Conservation (phyloP, 2,888 invertebrate species). For the Lypha dubia region DNA sequence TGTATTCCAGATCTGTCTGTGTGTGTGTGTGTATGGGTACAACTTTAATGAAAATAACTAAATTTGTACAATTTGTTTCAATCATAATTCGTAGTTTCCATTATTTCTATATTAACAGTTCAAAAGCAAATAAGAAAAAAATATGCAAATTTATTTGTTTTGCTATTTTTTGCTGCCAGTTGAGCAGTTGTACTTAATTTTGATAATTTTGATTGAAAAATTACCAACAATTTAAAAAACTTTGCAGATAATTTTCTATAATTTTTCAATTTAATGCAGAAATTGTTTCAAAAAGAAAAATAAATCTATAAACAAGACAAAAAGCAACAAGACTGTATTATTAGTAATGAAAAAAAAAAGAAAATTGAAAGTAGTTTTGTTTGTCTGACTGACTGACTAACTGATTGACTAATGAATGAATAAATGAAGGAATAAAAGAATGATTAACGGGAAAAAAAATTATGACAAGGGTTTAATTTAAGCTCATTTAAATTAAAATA, state of each 20-base stretch:
- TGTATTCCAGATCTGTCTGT: neutral
- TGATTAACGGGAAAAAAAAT: neutral
- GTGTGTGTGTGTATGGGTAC: too few species aligned
- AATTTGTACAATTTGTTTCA: constrained; percentile 42
- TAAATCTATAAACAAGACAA: constrained; percentile 34
- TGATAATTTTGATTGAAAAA: constrained; percentile 68
- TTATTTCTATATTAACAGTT: neutral
- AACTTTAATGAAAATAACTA: constrained; percentile 3
- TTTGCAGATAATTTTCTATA: constrained; percentile 59
- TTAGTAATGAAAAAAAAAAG: constrained; percentile 19
- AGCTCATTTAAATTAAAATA: constrained; percentile 37
- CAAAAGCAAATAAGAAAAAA: neutral
- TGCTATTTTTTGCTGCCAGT: neutral
- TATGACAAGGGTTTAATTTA: constrained; percentile 40
- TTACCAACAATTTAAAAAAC: constrained; percentile 62
- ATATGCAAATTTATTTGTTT: constrained; percentile 38
- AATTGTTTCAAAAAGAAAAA: constrained; percentile 21
- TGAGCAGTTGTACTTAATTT: constrained; percentile 49
- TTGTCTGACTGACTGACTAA: constrained; percentile 22
- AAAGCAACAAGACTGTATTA: constrained; percentile 3
- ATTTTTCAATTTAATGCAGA: constrained; percentile 68
- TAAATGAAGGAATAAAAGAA: neutral
- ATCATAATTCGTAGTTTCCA: constrained; percentile 36
- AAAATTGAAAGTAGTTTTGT: constrained; percentile 52
- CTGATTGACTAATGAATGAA: too few species aligned